phyloP scores from a whole-genome alignment of 2,113 vertebrate species.

The Gobiocypris rarus region DNA sequence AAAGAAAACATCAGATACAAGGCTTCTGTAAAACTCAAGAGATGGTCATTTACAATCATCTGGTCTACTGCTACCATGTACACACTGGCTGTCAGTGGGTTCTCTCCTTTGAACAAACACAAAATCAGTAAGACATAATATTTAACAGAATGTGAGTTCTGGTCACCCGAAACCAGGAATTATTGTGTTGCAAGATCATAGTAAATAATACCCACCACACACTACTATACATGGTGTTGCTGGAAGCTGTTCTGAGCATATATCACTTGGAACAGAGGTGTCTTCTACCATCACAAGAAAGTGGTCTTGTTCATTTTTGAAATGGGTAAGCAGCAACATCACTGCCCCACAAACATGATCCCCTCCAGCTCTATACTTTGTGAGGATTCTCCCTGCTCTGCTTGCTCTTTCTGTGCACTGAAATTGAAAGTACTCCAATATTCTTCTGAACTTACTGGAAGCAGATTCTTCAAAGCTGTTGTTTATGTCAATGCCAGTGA shows the following conservation, averaged over 20 bases:
- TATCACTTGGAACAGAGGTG: too few relatives aligned
- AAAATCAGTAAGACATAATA: background rate
- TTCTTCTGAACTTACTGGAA: too few relatives aligned
- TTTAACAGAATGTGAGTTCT: background rate
- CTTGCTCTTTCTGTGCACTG: conserved; percentile 16
- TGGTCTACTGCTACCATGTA: conserved; percentile 48
- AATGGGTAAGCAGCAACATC: conserved; percentile 23
- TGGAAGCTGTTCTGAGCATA: too few relatives aligned
- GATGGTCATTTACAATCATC: conserved; percentile 29
- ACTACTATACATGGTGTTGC: conserved; percentile 21
- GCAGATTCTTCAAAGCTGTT: too few relatives aligned
- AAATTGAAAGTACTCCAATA: conserved; percentile 45
- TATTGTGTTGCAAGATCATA: background rate
- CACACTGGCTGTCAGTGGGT: conserved; percentile 36
- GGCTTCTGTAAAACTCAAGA: conserved; percentile 17
- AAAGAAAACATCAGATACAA: conserved; percentile 39
- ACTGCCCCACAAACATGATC: conserved; percentile 8
- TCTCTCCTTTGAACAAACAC: conserved; percentile 40
- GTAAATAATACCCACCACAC: conserved; percentile 27
- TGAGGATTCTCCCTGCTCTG: background rate
- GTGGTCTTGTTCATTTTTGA: conserved; percentile 11
- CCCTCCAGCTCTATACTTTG: too few relatives aligned
- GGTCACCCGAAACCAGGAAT: background rate
- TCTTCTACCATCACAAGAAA: too few relatives aligned
- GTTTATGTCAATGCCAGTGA: too few relatives aligned